Evolutionary conservation across 2,888 invertebrate species (phyloP), one percentile per base, ranked within the genome.

Genomic region (Neria commutata): DNA sequence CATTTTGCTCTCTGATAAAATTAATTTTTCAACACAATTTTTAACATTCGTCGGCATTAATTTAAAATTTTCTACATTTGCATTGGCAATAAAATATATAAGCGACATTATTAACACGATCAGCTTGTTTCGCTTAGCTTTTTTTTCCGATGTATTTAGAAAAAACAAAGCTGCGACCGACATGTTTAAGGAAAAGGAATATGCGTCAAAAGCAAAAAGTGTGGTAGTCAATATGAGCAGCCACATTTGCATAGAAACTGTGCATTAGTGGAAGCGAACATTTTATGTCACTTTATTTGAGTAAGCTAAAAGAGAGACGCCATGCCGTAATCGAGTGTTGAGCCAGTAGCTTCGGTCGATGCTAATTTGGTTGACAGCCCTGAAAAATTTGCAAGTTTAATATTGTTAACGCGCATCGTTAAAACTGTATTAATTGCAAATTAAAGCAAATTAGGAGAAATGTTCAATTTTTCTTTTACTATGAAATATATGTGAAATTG

Each of bases 51-150:
- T 21, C 48, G 33, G 33, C 49, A 26, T 50, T 54, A 49, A 34
- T 58, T 37, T 50, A n/a, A 17, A 49, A 29, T 26, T 50, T 50
- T 40, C 19, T 47, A 51, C 47, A 54, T 53, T 58, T 40, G 48
- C 48, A 17, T 34, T 37, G 8, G 33, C 42, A 49, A 56, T 50
- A 46, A 45, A 49, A 45, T 46, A 54, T 54, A 47, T 37, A 52
- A 56, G 48, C 53, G 47, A 57, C 57, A 57, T 51, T 57, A 57
- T 61, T 57, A 61, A 54, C 61, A 54, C 61, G 57, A 54, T 57
- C 54, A 40, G 33, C 49, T 58, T 34, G 49, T 54, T 58, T 49
- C 25, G 6, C 8, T 11, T 50, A 3, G 10, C 45, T 26, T 33
- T n/a, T 21, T 19, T 26, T 26, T 37, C n/a, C 37, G 11, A n/a